Evolutionary conservation across 2,888 invertebrate genomes (phyloP).

Genomic region (Chloroclysta siterata): DNA sequence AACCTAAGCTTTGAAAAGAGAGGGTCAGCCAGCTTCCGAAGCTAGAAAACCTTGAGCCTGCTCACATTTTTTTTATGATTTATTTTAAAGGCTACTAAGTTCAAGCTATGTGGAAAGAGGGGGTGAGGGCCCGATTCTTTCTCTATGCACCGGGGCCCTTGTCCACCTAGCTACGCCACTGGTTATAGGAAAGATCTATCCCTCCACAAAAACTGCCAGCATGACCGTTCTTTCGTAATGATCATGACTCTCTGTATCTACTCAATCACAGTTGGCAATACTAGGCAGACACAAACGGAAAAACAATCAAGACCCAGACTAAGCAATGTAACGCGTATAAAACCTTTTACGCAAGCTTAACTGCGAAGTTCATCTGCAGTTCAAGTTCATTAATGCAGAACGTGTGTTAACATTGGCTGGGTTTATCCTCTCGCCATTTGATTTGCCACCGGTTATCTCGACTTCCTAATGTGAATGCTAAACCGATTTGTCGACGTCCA

Average conservation of each 20-base stretch:
- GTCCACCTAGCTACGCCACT: too few relatives aligned
- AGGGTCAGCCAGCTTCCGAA: too few relatives aligned
- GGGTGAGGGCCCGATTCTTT: too few relatives aligned
- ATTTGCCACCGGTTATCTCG: conserved; percentile 62
- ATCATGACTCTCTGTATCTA: neutral
- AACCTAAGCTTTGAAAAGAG: too few relatives aligned
- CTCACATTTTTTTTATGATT: too few relatives aligned
- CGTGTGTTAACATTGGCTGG: conserved; percentile 53
- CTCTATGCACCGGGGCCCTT: too few relatives aligned
- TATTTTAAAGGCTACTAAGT: too few relatives aligned
- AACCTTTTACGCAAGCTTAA: conserved; percentile 33
- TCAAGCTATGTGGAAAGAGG: too few relatives aligned
- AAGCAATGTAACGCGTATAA: conserved; percentile 22
- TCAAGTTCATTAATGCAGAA: conserved; percentile 73
- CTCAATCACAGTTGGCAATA: neutral
- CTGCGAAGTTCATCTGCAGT: conserved; percentile 40
- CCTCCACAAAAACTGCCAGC: neutral
- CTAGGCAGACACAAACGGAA: neutral
- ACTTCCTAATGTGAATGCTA: conserved; percentile 69
- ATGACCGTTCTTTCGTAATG: neutral
- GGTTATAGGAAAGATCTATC: too few relatives aligned
- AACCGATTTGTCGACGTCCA: conserved; percentile 78
- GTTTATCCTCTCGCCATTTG: conserved; percentile 70
- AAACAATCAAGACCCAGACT: conserved; percentile 1
- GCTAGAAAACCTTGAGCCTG: too few relatives aligned